Evolutionary conservation across 2,797 vertebrate species (phyloP).

Genomic region (Ciconia nigra): DNA sequence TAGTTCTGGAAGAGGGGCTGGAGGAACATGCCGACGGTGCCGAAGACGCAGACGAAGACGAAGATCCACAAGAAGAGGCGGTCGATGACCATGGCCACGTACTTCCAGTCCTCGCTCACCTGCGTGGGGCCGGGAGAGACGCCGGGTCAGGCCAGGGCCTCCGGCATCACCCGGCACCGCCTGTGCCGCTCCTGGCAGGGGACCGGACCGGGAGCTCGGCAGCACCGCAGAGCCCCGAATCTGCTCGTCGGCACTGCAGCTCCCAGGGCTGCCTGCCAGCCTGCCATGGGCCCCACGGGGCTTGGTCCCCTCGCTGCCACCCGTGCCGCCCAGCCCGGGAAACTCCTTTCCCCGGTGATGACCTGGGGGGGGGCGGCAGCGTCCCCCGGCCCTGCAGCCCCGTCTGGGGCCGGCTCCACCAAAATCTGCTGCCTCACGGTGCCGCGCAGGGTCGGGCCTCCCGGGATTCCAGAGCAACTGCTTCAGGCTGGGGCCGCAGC

Average conservation of each 20-base stretch:
- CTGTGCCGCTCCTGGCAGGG: rapidly evolving
- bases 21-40: constrained; percentile 95
- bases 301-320: not conserved
- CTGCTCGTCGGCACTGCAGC: not conserved
- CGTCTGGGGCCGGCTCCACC: rapidly evolving
- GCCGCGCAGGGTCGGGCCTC: not conserved
- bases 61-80: constrained; percentile 98
- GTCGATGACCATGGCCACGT: constrained; percentile 98
- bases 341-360: not conserved
- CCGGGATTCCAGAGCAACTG: not conserved
- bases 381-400: not conserved
- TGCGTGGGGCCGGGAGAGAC: not conserved
- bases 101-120: constrained; percentile 99
- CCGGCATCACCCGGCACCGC: not conserved
- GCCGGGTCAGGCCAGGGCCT: not conserved
- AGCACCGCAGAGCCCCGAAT: not conserved
- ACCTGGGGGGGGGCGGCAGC: not conserved
- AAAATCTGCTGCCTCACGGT: not conserved
- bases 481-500: not conserved
- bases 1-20: constrained; percentile 98
- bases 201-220: rapidly evolving
- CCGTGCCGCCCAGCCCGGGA: not conserved
- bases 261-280: not conserved
- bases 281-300: rapidly evolving
- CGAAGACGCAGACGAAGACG: constrained; percentile 92